Evolutionary conservation across 1,140 invertebrate genomes (phyloP).

Genomic region (Drosophila erecta): DNA sequence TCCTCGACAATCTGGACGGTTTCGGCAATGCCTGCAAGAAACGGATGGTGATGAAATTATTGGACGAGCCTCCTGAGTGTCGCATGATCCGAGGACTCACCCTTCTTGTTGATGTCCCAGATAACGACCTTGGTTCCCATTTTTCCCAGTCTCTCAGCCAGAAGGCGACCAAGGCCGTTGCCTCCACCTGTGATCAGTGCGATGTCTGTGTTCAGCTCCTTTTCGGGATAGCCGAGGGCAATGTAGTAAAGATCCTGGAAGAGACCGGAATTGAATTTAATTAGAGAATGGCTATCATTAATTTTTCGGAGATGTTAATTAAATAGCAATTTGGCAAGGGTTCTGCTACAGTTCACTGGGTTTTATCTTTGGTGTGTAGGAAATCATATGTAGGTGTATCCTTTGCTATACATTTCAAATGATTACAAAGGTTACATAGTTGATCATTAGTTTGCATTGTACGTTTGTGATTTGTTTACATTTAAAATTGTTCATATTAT

Average conservation of each 20-base stretch:
- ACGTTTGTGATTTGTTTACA: no score
- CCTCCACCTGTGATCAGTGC: constrained; percentile 95
- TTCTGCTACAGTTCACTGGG: background rate
- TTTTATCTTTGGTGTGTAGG: background rate
- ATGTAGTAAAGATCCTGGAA: constrained; percentile 85
- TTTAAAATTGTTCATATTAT: no score
- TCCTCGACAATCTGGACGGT: constrained; percentile 90
- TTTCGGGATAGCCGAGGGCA: constrained; percentile 86
- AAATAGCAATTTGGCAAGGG: constrained; percentile 22
- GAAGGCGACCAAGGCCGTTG: constrained; percentile 93
- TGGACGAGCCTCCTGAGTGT: background rate
- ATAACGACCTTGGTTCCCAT: constrained; percentile 92
- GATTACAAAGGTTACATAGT: no score
- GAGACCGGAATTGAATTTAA: constrained; percentile 27
- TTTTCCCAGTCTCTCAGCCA: constrained; percentile 91
- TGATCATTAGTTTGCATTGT: no score
- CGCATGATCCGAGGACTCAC: constrained; percentile 85
- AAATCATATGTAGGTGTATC: no score
- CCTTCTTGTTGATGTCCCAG: constrained; percentile 96
- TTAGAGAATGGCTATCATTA: constrained; percentile 12
- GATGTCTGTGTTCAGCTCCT: constrained; percentile 89
- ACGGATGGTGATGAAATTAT: constrained; percentile 13
- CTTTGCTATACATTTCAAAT: no score
- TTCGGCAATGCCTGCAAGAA: constrained; percentile 89
- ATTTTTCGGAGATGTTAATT: constrained; percentile 2